Evolutionary conservation across 2,888 invertebrate species (phyloP).

Genomic region (Thecocarcelia acutangulata): DNA sequence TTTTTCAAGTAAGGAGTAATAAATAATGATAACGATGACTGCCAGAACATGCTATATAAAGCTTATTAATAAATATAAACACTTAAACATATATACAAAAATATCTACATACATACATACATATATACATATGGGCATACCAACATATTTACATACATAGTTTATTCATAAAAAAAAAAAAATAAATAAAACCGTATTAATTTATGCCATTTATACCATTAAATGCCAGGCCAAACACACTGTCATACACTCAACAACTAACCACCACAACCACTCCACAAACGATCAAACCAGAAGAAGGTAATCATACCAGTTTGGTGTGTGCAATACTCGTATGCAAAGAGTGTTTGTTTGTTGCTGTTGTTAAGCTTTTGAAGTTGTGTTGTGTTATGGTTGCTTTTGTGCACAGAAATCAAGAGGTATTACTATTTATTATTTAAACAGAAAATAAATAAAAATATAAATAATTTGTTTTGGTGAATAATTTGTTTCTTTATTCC

Average conservation of each 20-base stretch:
- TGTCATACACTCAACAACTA: background rate
- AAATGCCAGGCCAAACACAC: background rate
- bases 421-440: constrained; percentile 38
- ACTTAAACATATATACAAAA: background rate
- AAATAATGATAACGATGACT: constrained; percentile 69
- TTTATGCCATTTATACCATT: constrained; percentile 59
- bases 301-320: constrained; percentile 13
- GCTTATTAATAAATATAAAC: constrained; percentile 36
- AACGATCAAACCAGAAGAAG: constrained; percentile 15
- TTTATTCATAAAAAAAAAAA: constrained; percentile 9
- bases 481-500: constrained; percentile 59
- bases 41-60: constrained; percentile 60
- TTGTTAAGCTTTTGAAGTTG: background rate
- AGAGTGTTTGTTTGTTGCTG: background rate
- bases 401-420: constrained; percentile 15
- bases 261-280: background rate
- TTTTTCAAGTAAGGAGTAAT: constrained; percentile 59
- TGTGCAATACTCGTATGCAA: background rate
- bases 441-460: constrained; percentile 35
- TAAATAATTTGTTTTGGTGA: constrained; percentile 54
- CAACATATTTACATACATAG: background rate
- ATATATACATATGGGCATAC: background rate
- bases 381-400: background rate
- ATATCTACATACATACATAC: background rate
- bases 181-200: constrained; percentile 49